Conservation (phyloP, 2,888 invertebrate genomes). For the Cosmia pyralina region DNA sequence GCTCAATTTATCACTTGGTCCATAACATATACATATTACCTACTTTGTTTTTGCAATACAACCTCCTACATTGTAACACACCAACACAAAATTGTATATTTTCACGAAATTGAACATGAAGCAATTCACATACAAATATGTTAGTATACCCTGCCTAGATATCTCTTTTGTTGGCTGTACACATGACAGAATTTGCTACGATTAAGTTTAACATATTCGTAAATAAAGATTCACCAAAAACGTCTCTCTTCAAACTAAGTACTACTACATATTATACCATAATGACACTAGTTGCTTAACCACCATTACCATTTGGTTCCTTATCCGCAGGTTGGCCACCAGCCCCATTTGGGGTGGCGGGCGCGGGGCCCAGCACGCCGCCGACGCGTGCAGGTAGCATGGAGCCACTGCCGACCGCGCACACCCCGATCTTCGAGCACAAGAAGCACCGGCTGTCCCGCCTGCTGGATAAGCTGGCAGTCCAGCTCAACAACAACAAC, state of each 20-base stretch:
- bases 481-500: constrained; percentile 83
- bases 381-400: constrained; percentile 78
- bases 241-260: background rate
- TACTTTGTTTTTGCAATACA: no score
- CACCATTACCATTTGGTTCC: background rate
- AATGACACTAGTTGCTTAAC: background rate
- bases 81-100: no score
- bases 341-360: constrained; percentile 67
- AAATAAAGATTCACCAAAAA: background rate
- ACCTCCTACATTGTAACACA: no score
- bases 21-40: no score
- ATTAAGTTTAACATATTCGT: no score
- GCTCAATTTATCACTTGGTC: no score
- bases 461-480: constrained; percentile 93
- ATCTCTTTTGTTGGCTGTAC: no score
- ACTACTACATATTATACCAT: background rate
- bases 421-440: constrained; percentile 86
- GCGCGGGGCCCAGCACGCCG: constrained; percentile 73
- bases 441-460: constrained; percentile 95
- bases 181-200: no score
- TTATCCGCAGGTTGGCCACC: constrained; percentile 77
- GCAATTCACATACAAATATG: no score
- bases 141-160: no score
- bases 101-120: no score
- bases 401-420: constrained; percentile 82